Percentiles rank a stretch among this genome's conserved stretches.
Evolutionary conservation across 2,888 invertebrate genomes (phyloP).

Genomic region (Bugula neritina): DNA sequence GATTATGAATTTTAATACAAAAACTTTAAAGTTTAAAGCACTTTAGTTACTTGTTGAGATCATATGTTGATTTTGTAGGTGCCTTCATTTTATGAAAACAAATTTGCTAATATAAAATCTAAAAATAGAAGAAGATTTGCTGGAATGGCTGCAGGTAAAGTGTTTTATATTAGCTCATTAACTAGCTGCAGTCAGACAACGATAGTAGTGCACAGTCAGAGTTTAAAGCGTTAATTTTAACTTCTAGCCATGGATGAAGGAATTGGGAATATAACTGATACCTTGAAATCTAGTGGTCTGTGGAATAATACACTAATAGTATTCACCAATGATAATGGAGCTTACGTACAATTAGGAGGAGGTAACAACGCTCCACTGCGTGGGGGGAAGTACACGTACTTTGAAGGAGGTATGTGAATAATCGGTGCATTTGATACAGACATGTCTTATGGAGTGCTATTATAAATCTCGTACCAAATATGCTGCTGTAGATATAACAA

Average conservation of each 20-base stretch:
- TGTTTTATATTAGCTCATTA: no score
- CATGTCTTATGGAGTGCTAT: no score
- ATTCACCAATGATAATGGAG: slow-evolving; percentile 67
- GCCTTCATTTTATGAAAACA: slow-evolving; percentile 33
- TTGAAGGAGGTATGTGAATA: slow-evolving; percentile 47
- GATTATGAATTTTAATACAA: no score
- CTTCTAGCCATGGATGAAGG: slow-evolving; percentile 75
- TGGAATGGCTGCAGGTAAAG: slow-evolving; percentile 60
- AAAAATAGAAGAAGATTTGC: slow-evolving; percentile 33
- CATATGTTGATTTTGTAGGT: slow-evolving; percentile 28
- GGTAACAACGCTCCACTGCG: slow-evolving; percentile 50
- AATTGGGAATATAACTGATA: slow-evolving; percentile 69
- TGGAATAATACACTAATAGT: slow-evolving; percentile 75
- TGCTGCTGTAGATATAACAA: no score
- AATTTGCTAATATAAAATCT: slow-evolving; percentile 32
- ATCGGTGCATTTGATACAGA: no score
- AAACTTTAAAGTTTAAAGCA: no score
- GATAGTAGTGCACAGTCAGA: no score
- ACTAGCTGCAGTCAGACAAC: no score
- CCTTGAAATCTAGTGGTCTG: slow-evolving; percentile 64
- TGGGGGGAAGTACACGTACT: slow-evolving; percentile 47
- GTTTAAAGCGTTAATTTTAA: no score
- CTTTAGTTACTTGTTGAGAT: no score
- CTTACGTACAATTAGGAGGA: slow-evolving; percentile 41
- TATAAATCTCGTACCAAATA: no score